A percentile compares a stretch with the other conserved stretches of the same genome.
Evolutionary conservation across 2,113 vertebrate genomes (phyloP).

Genomic region (Mionectes macconnelli): DNA sequence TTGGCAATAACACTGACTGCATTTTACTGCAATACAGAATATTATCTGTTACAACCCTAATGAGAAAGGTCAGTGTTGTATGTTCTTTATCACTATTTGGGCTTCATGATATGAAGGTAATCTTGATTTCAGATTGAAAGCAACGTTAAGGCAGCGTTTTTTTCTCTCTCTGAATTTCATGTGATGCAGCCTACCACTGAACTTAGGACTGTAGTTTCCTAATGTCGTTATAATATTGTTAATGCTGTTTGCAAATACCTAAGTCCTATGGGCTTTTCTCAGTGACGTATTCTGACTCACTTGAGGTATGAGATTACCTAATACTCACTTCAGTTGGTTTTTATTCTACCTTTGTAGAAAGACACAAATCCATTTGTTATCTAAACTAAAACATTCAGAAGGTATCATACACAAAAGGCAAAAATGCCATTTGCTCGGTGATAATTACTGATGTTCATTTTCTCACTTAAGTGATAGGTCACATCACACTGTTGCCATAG

Average conservation of each 20-base stretch:
- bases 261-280: background rate
- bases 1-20: background rate
- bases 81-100: background rate
- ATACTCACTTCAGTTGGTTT: background rate
- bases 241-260: background rate
- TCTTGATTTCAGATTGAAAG: background rate
- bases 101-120: background rate
- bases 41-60: background rate
- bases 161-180: background rate
- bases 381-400: constrained; percentile 46
- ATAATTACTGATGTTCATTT: constrained; percentile 75
- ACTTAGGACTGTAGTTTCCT: background rate
- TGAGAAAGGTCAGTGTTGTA: background rate
- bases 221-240: background rate
- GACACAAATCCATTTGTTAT: constrained; percentile 22
- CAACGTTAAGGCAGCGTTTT: background rate
- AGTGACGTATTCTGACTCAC: background rate
- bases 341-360: background rate
- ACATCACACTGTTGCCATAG: constrained; percentile 77
- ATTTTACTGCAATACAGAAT: background rate
- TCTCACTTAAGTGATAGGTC: constrained; percentile 55
- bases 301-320: background rate
- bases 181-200: background rate
- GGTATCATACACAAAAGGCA: background rate
- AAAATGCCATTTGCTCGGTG: constrained; percentile 68